These are phyloP conservation scores for Petrolisthes cinctipes DNA, from an alignment of 2,888 invertebrate genomes.

Conservation along the genomic window DNA sequence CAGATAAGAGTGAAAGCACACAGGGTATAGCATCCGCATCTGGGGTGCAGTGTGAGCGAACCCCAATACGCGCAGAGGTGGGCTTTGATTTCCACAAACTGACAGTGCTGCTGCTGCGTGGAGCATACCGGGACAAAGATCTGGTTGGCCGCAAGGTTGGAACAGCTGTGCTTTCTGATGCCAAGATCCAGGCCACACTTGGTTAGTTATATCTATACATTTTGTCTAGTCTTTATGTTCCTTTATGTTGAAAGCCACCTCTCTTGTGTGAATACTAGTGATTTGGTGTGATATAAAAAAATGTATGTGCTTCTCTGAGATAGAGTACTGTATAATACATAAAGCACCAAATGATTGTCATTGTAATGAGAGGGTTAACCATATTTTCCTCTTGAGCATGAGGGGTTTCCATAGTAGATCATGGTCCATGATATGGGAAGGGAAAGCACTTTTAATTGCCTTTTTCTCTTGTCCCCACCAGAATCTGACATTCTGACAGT, in stretches of 20 bases:
- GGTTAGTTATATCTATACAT: conserved; percentile 71
- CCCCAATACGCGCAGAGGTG: conserved; percentile 77
- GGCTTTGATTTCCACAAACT: conserved; percentile 93
- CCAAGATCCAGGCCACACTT: conserved; percentile 86
- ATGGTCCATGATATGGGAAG: too few species aligned
- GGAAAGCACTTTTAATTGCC: too few species aligned
- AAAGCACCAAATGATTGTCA: too few species aligned
- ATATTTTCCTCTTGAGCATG: too few species aligned
- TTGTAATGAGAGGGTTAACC: too few species aligned
- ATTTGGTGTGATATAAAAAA: neutral
- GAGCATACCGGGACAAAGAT: conserved; percentile 79
- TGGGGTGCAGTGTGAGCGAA: conserved; percentile 33
- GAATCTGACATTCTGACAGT: conserved; percentile 59
- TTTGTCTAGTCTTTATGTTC: neutral
- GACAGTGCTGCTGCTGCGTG: conserved; percentile 87
- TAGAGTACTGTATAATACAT: neutral
- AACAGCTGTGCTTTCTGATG: conserved; percentile 92
- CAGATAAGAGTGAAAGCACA: neutral
- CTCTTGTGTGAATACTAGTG: too few species aligned
- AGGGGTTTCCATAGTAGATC: too few species aligned
- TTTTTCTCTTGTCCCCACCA: neutral
- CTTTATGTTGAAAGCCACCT: neutral
- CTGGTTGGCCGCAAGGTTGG: conserved; percentile 88
- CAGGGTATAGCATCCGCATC: neutral
- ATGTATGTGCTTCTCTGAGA: neutral